A percentile compares a stretch with the other conserved stretches of the same genome.
phyloP scores from a whole-genome alignment of 2,797 vertebrate genomes.

The Mormyrops boulengeri region DNA sequence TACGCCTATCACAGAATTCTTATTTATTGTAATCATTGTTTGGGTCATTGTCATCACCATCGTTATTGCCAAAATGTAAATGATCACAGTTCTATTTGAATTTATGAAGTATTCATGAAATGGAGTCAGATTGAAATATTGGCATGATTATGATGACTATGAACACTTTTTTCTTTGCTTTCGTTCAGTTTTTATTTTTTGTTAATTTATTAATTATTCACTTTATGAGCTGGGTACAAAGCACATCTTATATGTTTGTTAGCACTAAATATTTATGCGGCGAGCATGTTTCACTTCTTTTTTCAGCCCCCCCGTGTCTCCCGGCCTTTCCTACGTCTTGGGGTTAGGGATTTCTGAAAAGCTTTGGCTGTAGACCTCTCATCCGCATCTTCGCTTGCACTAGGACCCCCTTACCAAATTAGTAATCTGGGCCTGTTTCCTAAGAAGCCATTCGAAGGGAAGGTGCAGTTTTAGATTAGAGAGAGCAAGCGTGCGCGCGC shows the following conservation, averaged over 20 bases:
- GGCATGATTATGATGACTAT: neutral
- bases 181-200: neutral
- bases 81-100: neutral
- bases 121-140: conserved; percentile 6
- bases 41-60: neutral
- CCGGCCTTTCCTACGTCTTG: neutral
- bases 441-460: neutral
- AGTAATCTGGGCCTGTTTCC: neutral
- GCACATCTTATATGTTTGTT: neutral
- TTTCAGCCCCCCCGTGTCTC: neutral
- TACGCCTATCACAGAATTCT: neutral
- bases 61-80: neutral
- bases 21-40: conserved; percentile 1
- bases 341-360: neutral
- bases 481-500: neutral
- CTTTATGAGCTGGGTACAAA: neutral
- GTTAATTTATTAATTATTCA: conserved; percentile 16
- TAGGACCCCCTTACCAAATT: neutral
- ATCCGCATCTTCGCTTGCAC: neutral
- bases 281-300: neutral
- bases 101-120: neutral
- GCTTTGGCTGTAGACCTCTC: neutral
- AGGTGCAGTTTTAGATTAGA: neutral
- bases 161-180: neutral
- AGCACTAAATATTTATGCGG: neutral